phyloP scores from a whole-genome alignment of 2,888 invertebrate species.

The Pharmacophagus antenor region DNA sequence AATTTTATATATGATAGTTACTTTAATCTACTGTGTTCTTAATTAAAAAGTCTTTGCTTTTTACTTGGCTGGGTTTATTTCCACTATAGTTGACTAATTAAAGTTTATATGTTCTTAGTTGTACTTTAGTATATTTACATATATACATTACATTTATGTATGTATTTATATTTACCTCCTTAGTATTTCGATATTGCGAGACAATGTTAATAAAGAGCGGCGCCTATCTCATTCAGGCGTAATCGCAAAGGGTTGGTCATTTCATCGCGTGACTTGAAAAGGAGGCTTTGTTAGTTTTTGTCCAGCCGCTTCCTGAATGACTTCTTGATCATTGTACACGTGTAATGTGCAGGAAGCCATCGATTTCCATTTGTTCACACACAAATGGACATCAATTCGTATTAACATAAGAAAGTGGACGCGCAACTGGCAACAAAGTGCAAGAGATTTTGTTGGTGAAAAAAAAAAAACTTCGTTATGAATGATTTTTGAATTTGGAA shows the following conservation, averaged over 20 bases:
- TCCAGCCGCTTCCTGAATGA: constrained; percentile 58
- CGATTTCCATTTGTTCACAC: constrained; percentile 61
- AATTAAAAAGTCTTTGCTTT: no score
- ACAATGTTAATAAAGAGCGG: constrained; percentile 44
- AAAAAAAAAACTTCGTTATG: no score
- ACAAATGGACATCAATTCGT: constrained; percentile 51
- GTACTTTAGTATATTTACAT: no score
- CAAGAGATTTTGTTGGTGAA: constrained; percentile 1
- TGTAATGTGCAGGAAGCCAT: constrained; percentile 69
- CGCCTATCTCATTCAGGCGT: constrained; percentile 63
- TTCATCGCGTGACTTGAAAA: constrained; percentile 45
- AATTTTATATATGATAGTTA: no score
- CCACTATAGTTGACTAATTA: no score
- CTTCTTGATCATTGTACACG: constrained; percentile 52
- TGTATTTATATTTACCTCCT: no score
- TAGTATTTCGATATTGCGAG: not conserved
- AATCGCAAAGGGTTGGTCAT: constrained; percentile 64
- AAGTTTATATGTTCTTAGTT: no score
- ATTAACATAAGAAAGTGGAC: constrained; percentile 47
- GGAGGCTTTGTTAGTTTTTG: constrained; percentile 47
- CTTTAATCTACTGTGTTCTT: no score
- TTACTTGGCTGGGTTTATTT: no score
- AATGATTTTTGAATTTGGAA: not conserved
- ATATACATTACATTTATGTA: no score
- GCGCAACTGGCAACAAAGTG: constrained; percentile 19